Evolutionary conservation across 1,140 invertebrate species (phyloP), one percentile per base, ranked within the genome.

Genomic region (Amphibalanus amphitrite): DNA sequence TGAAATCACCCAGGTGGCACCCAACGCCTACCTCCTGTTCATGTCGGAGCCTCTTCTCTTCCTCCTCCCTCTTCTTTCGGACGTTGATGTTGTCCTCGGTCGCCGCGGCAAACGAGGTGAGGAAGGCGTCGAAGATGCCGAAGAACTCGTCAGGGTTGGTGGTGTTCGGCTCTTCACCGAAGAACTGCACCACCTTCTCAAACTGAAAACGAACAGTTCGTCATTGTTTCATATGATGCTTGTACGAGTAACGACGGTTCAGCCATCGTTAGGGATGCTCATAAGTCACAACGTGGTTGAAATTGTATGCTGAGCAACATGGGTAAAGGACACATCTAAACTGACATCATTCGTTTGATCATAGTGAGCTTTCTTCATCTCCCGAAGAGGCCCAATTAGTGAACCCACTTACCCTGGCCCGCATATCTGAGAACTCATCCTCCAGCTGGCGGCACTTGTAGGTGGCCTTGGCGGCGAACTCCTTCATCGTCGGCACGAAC

Each of bases 91-190:
- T 95, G 76, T 97, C 94, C 69, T 89, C 85, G 74, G 88, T 85
- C 0, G 94, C 94, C 79, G 98, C 95, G 25, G 83, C 81, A 74
- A 98, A 88, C 13, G 90, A 86, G 69, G 86, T 85, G 1, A 99
- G 80, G 82, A 98, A 98, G 6, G 88, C 84, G 79, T 97, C 93
- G 75, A 98, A 90, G 29, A 93, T 91, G 15, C 92, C 92, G 82
- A 98, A 98, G 83, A 99, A 95, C 78, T 97, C 94, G 76, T 98
- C 95, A 0, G 95, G 94, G 76, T 95, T 92, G 28, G 89, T 84
- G 23, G 87, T 87, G 1, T 88, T 86, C 0, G 89, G 86, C 77
- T 96, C 93, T 81, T 97, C 94, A 28, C 93, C 94, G 80, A 97
- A 98, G 1, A 92, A 82, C 70, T 89, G 85, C 6, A 93, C 89